Conservation (phyloP, 1,140 invertebrate species). For the Drosophila busckii region DNA sequence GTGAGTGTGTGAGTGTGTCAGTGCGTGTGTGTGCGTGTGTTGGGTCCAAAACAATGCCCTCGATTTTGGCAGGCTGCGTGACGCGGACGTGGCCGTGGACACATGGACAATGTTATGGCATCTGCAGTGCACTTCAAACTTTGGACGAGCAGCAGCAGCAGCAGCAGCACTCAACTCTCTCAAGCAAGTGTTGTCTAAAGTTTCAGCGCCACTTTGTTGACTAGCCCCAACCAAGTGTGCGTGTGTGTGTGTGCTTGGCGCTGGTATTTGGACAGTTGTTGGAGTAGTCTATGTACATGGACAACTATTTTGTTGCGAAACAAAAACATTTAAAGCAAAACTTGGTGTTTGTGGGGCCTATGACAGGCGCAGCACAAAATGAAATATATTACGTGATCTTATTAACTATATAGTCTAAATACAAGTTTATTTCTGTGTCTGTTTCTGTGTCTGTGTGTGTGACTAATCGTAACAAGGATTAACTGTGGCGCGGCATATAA, state of each 20-base stretch:
- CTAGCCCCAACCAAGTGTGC: constrained; percentile 59
- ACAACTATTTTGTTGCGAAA: too few species aligned
- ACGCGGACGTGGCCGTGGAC: constrained; percentile 23
- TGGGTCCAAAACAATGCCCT: constrained; percentile 45
- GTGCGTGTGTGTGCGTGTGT: too few species aligned
- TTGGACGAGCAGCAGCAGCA: constrained; percentile 27
- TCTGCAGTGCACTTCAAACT: constrained; percentile 62
- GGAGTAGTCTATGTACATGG: too few species aligned
- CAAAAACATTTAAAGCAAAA: too few species aligned
- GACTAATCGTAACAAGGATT: constrained; percentile 74
- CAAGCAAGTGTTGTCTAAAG: constrained; percentile 65
- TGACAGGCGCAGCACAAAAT: constrained; percentile 27
- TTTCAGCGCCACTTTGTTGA: constrained; percentile 68
- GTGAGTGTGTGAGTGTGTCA: too few species aligned
- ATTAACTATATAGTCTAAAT: constrained; percentile 59
- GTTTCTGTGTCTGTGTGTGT: too few species aligned
- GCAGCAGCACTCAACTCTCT: constrained; percentile 31
- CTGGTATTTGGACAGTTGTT: too few species aligned
- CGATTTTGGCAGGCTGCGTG: not conserved
- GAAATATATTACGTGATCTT: constrained; percentile 76
- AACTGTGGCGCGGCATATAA: constrained; percentile 62
- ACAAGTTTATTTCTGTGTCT: constrained; percentile 73
- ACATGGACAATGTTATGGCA: constrained; percentile 56
- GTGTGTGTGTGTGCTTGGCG: too few species aligned
- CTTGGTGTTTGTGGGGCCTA: too few species aligned